Evolutionary conservation across 2,113 vertebrate species (phyloP).

Genomic region (Oryzias woworae): DNA sequence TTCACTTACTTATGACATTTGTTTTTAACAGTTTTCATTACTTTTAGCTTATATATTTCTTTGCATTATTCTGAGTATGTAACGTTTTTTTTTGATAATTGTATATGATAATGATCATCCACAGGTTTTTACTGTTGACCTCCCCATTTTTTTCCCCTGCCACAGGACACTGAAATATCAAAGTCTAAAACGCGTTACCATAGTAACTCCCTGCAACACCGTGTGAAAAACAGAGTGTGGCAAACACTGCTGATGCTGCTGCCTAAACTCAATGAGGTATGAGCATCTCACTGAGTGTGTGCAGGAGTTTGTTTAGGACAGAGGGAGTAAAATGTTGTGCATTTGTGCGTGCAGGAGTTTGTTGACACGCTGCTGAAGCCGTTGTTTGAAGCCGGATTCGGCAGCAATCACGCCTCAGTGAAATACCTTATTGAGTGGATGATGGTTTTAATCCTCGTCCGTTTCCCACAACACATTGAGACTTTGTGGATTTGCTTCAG

Average conservation of each 20-base stretch:
- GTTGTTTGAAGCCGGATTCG: constrained; percentile 86
- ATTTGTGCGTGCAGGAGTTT: constrained; percentile 78
- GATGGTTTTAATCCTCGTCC: constrained; percentile 85
- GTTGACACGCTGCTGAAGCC: constrained; percentile 74
- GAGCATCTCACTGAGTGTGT: background rate
- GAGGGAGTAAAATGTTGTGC: background rate
- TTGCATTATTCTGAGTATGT: too few species aligned
- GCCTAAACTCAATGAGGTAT: constrained; percentile 85
- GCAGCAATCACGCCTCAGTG: constrained; percentile 92
- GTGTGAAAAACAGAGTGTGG: constrained; percentile 90
- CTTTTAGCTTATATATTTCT: too few species aligned
- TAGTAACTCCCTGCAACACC: constrained; percentile 92
- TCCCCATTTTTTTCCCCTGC: background rate
- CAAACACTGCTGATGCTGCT: constrained; percentile 88
- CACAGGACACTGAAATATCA: constrained; percentile 83
- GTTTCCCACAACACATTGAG: constrained; percentile 81
- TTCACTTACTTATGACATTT: too few species aligned
- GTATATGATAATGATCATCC: background rate
- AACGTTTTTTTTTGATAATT: too few species aligned
- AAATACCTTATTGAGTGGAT: constrained; percentile 94
- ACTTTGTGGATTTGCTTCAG: constrained; percentile 89
- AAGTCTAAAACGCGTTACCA: constrained; percentile 86
- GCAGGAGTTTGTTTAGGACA: constrained; percentile 80
- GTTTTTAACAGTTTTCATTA: too few species aligned
- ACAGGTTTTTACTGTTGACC: constrained; percentile 3